These are phyloP conservation scores for Paramormyrops kingsleyae DNA, from an alignment of 2,113 vertebrate genomes.

Conservation along the genomic window DNA sequence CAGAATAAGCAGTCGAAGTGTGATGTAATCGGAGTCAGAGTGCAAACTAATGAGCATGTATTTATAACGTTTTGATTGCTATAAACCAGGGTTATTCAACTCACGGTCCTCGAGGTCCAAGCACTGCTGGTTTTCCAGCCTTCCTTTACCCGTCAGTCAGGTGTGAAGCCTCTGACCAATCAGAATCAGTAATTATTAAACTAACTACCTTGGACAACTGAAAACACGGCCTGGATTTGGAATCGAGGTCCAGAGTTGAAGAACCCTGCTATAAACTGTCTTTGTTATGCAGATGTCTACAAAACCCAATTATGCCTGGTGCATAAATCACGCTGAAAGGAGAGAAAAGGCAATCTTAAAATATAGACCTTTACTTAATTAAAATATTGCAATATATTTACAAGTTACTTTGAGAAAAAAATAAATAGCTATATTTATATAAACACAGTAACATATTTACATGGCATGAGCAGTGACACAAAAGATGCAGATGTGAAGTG, in stretches of 20 bases:
- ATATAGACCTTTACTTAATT: slow-evolving; percentile 37
- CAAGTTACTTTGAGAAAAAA: slow-evolving; percentile 21
- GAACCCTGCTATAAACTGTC: background rate
- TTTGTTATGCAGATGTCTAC: background rate
- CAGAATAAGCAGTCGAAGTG: background rate
- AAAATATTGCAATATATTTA: slow-evolving; percentile 31
- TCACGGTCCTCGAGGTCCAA: no score
- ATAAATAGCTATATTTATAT: slow-evolving; percentile 40
- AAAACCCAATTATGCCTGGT: background rate
- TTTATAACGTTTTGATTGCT: background rate
- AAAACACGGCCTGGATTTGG: no score
- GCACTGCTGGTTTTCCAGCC: no score
- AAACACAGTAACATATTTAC: background rate
- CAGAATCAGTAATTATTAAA: no score
- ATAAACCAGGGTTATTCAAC: no score
- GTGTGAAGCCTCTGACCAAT: no score
- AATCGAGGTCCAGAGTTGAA: no score
- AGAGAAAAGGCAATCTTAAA: slow-evolving; percentile 22
- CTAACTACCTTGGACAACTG: no score
- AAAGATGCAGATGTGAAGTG: background rate
- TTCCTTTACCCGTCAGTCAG: no score
- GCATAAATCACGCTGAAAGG: background rate
- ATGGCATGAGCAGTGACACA: background rate
- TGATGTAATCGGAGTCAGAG: background rate
- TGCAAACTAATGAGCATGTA: background rate